Base-by-base conservation (phyloP, 2,888 invertebrate genomes). In the Pardosa pseudoannulata region DNA sequence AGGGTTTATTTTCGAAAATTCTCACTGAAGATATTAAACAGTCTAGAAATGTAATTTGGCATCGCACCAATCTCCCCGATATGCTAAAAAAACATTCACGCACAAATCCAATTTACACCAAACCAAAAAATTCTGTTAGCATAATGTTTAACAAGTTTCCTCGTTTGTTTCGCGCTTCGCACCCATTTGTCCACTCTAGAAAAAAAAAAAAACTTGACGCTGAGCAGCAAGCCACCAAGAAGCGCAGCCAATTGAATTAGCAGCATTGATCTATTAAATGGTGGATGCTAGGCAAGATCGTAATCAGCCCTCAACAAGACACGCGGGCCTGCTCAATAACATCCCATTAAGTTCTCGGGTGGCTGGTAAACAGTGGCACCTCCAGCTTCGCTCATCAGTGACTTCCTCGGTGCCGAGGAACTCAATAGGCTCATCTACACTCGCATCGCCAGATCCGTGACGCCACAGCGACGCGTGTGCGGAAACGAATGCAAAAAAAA, bases 351-450 rank as follows among this genome's bases (percentile, higher is more conserved):
- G 9, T 16, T 46, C 11, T 56, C 19, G 56, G 36, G 36, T n/a
- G n/a, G 36, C 6, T 9, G 9, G 9, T 7, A 36, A 46, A 46
- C 16, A 16, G 46, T 46, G 16, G 46, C 46, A 56, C 56, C 16
- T 46, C 41, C 16, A 5, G 9, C 16, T 16, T 56, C 56, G 23
- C 23, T 56, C 56, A 70, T 46, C 71, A 71, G 29, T 23, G 70
- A 76, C 75, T 82, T 82, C 70, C 75, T 75, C 62, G 82, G 82
- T 75, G 82, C 82, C 82, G 75, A 73, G 28, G 56, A 29, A 74
- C 28, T 56, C 56, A 32, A 46, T n/a, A 72, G 39, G 68, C 68
- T 65, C 72, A 65, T 41, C 72, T 7, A 36, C 31, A 32, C 68
- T 39, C 29, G 6, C 11, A n/a, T n/a, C 71, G 13, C 50, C 71